These are phyloP conservation scores for Drosophila yakuba DNA, from an alignment of 1,140 invertebrate genomes.

Conservation along the genomic window DNA sequence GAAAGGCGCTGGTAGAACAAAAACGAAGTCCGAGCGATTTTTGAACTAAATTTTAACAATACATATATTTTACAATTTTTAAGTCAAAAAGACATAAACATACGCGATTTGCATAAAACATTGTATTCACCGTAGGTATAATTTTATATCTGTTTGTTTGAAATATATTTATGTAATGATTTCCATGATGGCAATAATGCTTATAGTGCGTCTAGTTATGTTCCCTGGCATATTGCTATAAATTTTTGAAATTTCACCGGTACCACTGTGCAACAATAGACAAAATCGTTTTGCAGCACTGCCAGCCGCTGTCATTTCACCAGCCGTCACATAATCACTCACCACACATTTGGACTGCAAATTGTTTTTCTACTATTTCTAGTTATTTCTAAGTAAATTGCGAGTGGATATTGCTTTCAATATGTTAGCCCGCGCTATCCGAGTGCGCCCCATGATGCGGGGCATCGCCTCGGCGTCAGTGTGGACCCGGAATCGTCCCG, in stretches of 20 bases:
- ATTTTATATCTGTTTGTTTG: too few relatives aligned
- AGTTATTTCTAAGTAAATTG: constrained; percentile 45
- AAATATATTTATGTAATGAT: too few relatives aligned
- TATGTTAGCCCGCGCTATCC: constrained; percentile 64
- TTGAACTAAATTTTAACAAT: too few relatives aligned
- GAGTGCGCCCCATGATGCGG: constrained; percentile 58
- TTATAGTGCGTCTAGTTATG: too few relatives aligned
- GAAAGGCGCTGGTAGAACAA: not conserved
- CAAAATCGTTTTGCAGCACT: constrained; percentile 18
- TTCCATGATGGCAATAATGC: too few relatives aligned
- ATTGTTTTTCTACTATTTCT: constrained; percentile 44
- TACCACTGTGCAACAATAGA: constrained; percentile 8
- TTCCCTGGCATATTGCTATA: too few relatives aligned
- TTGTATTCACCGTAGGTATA: too few relatives aligned
- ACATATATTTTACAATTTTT: too few relatives aligned
- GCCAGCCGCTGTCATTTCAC: constrained; percentile 53
- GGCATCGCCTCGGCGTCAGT: constrained; percentile 47
- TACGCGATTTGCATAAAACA: too few relatives aligned
- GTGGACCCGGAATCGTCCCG: constrained; percentile 41
- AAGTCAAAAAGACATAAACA: too few relatives aligned
- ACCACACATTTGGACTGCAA: constrained; percentile 40
- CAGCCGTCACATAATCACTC: constrained; percentile 73
- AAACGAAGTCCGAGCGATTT: not conserved
- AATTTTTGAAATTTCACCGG: too few relatives aligned
- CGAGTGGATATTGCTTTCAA: constrained; percentile 24